Base-by-base conservation (phyloP, 2,113 vertebrate genomes). In the Athene cunicularia region DNA sequence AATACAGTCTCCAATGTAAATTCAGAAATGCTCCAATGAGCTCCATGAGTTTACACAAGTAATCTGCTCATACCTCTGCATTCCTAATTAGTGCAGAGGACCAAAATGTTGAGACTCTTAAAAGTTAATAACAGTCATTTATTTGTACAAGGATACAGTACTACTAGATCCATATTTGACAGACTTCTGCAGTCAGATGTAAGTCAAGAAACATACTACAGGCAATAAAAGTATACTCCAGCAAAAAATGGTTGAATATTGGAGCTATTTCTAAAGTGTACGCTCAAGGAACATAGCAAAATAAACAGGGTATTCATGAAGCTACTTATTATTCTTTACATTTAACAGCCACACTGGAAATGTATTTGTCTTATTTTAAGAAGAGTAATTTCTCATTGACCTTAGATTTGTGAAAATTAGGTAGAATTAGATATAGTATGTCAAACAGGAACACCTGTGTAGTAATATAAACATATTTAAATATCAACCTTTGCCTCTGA, bases 381-480 rank as follows among this genome's bases (percentile, higher is more conserved):
- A 86, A 32, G 33, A 89, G 37, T 50, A 92, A 91, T 96, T 96
- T 96, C 72, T 96, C 93, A 70, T 97, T 97, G 97, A 98, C 96
- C 95, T 97, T 98, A 94, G 64, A 94, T 96, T 97, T 96, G 80
- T 94, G 96, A 98, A 96, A 97, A 97, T 96, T 79, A 88, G 15
- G 49, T 88, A 74, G 91, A 95, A 97, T 97, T 90, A 96, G 86
- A 66, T 94, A 91, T 71, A 92, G 87, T 95, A 98, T 96, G 86
- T 97, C 95, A 97, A 92, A 91, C 73, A 94, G 93, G 97, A 97
- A 96, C 98, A 98, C 98, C 98, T 98, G 98, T 93, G 93, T 96
- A 85, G 81, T 71, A 94, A 90, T 86, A 97, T 97, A 98, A 98
- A 98, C 97, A 98, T 97, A 98, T 97, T 98, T 98, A 98, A 98